These are phyloP conservation scores for Micrasema longulum DNA, from an alignment of 1,140 invertebrate species.

Conservation along the genomic window DNA sequence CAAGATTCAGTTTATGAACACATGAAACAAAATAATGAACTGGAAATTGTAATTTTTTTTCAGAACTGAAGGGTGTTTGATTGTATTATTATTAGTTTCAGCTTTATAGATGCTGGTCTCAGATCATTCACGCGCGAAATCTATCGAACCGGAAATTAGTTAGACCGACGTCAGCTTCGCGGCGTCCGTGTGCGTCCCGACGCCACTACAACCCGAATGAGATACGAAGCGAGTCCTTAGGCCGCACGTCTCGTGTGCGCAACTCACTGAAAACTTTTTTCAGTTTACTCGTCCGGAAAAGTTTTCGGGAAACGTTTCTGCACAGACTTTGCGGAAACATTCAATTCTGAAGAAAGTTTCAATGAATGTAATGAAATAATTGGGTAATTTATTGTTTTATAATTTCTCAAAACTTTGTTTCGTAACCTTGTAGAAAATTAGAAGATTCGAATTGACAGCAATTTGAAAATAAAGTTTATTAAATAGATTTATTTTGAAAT, in stretches of 20 bases:
- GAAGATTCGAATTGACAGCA: not conserved
- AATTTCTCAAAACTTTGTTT: not conserved
- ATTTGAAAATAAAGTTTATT: no score
- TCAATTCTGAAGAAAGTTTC: no score
- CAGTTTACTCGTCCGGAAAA: constrained; percentile 33
- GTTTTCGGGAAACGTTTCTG: not conserved
- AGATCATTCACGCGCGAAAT: constrained; percentile 45
- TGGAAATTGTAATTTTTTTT: no score
- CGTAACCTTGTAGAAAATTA: not conserved
- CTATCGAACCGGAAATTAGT: constrained; percentile 30
- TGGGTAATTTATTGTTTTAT: not conserved
- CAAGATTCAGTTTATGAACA: no score
- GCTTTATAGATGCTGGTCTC: not conserved
- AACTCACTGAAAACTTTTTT: constrained; percentile 41
- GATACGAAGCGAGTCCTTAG: constrained; percentile 10
- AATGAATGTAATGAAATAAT: constrained; percentile 5
- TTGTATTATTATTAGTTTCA: no score
- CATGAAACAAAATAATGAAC: no score
- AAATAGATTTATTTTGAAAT: no score
- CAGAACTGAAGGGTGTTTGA: no score
- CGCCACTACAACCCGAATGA: constrained; percentile 45
- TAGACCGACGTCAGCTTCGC: not conserved
- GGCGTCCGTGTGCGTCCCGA: constrained; percentile 44
- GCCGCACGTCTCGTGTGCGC: constrained; percentile 19
- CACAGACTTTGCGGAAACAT: constrained; percentile 2